A percentile compares a stretch with the other conserved stretches of the same genome.
Conservation (phyloP, 2,888 invertebrate genomes). For the Tinea semifulvella region DNA sequence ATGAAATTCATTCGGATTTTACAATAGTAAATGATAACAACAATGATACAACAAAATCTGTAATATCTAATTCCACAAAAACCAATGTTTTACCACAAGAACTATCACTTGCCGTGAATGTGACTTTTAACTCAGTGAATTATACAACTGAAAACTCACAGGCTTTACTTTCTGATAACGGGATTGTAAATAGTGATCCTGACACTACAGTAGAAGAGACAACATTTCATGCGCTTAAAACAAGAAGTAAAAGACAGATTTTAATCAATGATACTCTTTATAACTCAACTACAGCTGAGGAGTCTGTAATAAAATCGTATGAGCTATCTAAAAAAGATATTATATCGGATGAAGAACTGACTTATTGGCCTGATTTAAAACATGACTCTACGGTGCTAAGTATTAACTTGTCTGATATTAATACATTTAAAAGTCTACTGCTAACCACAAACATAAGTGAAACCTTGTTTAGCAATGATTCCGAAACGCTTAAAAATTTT, state of each 20-base stretch:
- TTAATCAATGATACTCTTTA: neutral
- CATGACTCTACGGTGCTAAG: conserved; percentile 17
- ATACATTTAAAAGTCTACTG: conserved; percentile 37
- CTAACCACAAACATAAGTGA: conserved; percentile 29
- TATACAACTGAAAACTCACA: conserved; percentile 19
- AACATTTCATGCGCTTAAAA: neutral
- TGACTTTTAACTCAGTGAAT: conserved; percentile 30
- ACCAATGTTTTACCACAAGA: neutral
- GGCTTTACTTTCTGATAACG: neutral
- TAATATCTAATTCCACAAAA: neutral
- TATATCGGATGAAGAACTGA: conserved; percentile 28
- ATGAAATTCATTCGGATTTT: neutral
- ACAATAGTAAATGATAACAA: neutral
- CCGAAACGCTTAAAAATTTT: conserved; percentile 39
- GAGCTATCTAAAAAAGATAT: neutral
- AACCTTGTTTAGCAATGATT: conserved; percentile 36
- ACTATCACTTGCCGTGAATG: conserved; percentile 31
- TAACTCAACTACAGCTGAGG: neutral
- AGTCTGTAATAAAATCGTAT: neutral
- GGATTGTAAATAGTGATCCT: neutral
- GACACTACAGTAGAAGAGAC: neutral
- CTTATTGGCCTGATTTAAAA: conserved; percentile 40
- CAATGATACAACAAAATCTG: neutral
- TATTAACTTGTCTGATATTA: conserved; percentile 45
- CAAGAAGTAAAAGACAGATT: neutral